These are phyloP conservation scores for Drosophila meridiana DNA, from an alignment of 2,888 invertebrate genomes.

Conservation along the genomic window DNA sequence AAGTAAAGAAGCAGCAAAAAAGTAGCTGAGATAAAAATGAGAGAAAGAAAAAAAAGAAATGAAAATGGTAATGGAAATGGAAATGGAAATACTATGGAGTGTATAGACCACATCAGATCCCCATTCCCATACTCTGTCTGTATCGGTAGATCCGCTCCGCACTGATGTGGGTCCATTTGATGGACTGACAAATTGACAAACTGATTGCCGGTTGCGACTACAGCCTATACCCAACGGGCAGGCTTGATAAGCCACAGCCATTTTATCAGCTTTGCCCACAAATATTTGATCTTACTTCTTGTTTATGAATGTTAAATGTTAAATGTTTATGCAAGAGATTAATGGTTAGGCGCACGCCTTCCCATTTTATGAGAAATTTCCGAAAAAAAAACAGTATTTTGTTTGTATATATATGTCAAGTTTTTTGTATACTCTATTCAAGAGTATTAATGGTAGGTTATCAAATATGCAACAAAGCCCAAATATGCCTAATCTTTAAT, in stretches of 20 bases:
- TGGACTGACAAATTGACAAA: conserved; percentile 51
- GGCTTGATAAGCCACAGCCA: conserved; percentile 36
- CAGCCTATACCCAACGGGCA: conserved; percentile 20
- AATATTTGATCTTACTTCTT: conserved; percentile 64
- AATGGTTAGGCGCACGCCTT: conserved; percentile 76
- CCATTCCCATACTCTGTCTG: conserved; percentile 16
- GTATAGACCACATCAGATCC: conserved; percentile 14
- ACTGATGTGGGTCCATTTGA: conserved; percentile 56
- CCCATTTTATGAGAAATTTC: conserved; percentile 22
- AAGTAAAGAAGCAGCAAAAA: conserved; percentile 30
- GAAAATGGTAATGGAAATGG: conserved; percentile 3
- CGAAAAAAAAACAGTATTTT: conserved; percentile 2
- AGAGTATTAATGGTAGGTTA: neutral
- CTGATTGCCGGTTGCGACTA: conserved; percentile 47
- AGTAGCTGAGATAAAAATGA: conserved; percentile 37
- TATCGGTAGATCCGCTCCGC: conserved; percentile 25
- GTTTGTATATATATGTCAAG: neutral
- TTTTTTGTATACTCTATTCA: neutral
- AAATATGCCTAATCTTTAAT: neutral
- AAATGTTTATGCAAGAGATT: conserved; percentile 78
- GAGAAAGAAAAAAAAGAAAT: neutral
- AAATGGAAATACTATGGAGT: neutral
- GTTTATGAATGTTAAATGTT: conserved; percentile 63
- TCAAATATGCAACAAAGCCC: accelerated
- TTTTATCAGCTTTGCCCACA: conserved; percentile 61